Conservation (phyloP, 2,797 vertebrate species). For the Xiphophorus birchmanni region DNA sequence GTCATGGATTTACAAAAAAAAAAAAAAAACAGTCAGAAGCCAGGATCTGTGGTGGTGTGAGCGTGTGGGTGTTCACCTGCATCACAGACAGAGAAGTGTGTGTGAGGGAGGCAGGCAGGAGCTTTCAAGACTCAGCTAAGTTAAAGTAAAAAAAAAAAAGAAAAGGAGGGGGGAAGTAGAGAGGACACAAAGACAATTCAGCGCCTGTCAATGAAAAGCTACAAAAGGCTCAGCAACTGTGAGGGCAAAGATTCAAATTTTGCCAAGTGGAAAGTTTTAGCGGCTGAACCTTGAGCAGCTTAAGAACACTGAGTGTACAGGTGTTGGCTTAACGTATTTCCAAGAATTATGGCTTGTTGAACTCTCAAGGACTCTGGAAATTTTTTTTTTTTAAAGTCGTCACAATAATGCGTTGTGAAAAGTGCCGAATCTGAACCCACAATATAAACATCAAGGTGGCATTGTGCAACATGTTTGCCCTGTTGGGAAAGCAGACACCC, state of each 20-base stretch:
- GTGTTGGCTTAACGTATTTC: conserved; percentile 19
- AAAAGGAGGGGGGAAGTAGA: background rate
- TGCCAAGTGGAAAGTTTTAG: conserved; percentile 28
- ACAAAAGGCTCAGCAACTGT: conserved; percentile 40
- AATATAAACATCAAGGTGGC: conserved; percentile 29
- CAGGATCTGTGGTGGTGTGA: conserved; percentile 56
- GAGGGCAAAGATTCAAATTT: conserved; percentile 41
- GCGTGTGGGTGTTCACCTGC: conserved; percentile 74
- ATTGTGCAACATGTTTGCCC: conserved; percentile 24
- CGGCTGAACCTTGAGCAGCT: conserved; percentile 18
- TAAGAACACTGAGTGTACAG: conserved; percentile 23
- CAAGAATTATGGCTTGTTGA: conserved; percentile 25
- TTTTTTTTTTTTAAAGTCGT: background rate
- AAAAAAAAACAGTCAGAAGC: conserved; percentile 65
- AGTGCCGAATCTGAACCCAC: conserved; percentile 11
- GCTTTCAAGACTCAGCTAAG: conserved; percentile 62
- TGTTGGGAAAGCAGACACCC: conserved; percentile 24
- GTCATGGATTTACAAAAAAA: conserved; percentile 69
- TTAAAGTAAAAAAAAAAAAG: conserved; percentile 31
- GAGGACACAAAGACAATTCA: conserved; percentile 42
- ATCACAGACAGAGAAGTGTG: conserved; percentile 62
- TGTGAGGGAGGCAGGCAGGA: conserved; percentile 37
- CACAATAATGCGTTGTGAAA: conserved; percentile 30
- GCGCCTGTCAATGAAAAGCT: conserved; percentile 31
- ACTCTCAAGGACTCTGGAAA: conserved; percentile 25